These are phyloP conservation scores for Chrysochloris asiatica DNA, from an alignment of 2,113 vertebrate genomes.

Conservation along the genomic window DNA sequence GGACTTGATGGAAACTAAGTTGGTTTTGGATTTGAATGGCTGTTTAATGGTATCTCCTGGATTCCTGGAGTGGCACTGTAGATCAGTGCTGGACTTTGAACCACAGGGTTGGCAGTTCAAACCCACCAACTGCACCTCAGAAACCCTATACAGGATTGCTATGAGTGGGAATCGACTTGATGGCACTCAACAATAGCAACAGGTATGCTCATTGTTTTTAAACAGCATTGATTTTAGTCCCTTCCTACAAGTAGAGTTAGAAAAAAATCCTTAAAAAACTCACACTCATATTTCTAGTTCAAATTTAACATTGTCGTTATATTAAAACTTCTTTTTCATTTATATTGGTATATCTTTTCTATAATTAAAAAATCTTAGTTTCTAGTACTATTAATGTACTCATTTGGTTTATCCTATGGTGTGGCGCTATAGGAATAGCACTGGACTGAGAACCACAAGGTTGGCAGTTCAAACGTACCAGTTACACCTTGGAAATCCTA, in stretches of 20 bases:
- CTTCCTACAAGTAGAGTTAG: background rate
- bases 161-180: too few relatives aligned
- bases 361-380: conserved; percentile 16
- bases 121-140: too few relatives aligned
- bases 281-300: background rate
- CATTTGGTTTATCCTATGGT: background rate
- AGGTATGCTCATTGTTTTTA: background rate
- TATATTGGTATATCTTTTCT: conserved; percentile 1
- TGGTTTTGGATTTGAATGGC: background rate
- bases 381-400: background rate
- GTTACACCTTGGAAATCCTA: too few relatives aligned
- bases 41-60: background rate
- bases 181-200: too few relatives aligned
- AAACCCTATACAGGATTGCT: too few relatives aligned
- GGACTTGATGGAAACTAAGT: background rate
- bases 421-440: too few relatives aligned
- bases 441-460: too few relatives aligned
- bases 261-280: background rate
- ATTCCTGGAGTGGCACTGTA: too few relatives aligned
- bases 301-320: background rate
- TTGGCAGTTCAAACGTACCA: too few relatives aligned
- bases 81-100: too few relatives aligned
- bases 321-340: background rate
- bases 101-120: too few relatives aligned
- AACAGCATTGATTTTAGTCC: background rate